Base-by-base conservation (phyloP, 2,888 invertebrate genomes). In the Platycnemis pennipes region DNA sequence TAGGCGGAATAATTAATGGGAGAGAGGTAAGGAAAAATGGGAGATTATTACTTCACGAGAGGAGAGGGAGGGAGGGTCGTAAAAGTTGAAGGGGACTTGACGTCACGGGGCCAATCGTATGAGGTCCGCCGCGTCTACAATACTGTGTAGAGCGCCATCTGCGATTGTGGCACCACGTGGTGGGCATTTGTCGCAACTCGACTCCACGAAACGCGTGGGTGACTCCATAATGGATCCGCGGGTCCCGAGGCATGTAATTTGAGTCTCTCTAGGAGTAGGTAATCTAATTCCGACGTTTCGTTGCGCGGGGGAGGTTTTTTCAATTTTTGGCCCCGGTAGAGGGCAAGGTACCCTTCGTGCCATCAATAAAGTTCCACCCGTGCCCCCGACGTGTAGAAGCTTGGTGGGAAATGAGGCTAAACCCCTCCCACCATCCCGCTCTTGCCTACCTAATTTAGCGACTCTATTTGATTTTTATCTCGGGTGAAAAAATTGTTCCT, bases 1-100 rank as follows among this genome's bases (percentile, higher is more conserved):
- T 77, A 53, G 42, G 49, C 89, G 37, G 89, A 53, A 31, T 56
- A 56, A 91, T 91, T 91, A 91, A 91, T 91, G 91, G 37, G 5
- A 63, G 91, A 91, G 44, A 44, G 42, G 42, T 42, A 45, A n/a
- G 26, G 22, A 87, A 56, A 26, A 42, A 89, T 42, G 53, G 53
- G 56, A 91, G 91, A 91, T 91, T 91, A 91, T 91, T 91, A 91
- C 63, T 89, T 56, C 77, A 77, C 77, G 11, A 63, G 37, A 13
- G 77, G 31, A 2, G 0, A 11, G 77, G 31, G 77, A 7, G 31
- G 77, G 77, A 77, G 77, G 37, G 13, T 31, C 77, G 77, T 77
- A 37, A 77, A 77, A 37, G 3, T 37, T 77, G 31, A 37, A 37
- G 31, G 77, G 13, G 77, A 37, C 31, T 16, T 77, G 77, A 26